Conservation (phyloP, 2,888 invertebrate genomes). For the Drosophila aldrichi region DNA sequence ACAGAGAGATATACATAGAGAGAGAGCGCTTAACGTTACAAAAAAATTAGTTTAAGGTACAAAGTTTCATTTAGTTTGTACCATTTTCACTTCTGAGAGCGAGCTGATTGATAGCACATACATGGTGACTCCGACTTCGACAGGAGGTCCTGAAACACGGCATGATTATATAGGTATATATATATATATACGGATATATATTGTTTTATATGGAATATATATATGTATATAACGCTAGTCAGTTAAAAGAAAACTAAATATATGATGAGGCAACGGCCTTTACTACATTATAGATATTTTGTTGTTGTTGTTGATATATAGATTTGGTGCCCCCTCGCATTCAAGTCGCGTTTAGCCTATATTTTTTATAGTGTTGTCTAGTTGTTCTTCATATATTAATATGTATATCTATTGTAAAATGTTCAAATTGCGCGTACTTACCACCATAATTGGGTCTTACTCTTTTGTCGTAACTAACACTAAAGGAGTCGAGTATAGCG, state of each 20-base stretch:
- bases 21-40: constrained; percentile 70
- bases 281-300: constrained; percentile 18
- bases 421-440: constrained; percentile 86
- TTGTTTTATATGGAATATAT: constrained; percentile 11
- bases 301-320: not conserved
- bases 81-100: constrained; percentile 99
- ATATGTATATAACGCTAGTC: constrained; percentile 10
- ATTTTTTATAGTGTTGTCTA: constrained; percentile 49
- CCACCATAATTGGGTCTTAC: constrained; percentile 99
- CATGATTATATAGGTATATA: constrained; percentile 45
- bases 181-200: constrained; percentile 14
- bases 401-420: constrained; percentile 24
- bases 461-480: constrained; percentile 99
- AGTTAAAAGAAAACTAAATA: constrained; percentile 5
- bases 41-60: constrained; percentile 51
- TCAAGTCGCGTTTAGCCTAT: constrained; percentile 52
- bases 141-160: constrained; percentile 94
- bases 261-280: constrained; percentile 4
- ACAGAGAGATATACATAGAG: constrained; percentile 32
- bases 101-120: constrained; percentile 99
- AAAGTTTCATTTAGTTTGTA: constrained; percentile 86
- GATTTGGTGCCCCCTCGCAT: constrained; percentile 50
- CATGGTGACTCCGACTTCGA: constrained; percentile 99
- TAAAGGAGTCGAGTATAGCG: constrained; percentile 97
- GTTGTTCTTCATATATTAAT: constrained; percentile 16